Evolutionary conservation across 1,140 invertebrate genomes (phyloP), one percentile per base, ranked within the genome.

Genomic region (Drosophila neocordata): DNA sequence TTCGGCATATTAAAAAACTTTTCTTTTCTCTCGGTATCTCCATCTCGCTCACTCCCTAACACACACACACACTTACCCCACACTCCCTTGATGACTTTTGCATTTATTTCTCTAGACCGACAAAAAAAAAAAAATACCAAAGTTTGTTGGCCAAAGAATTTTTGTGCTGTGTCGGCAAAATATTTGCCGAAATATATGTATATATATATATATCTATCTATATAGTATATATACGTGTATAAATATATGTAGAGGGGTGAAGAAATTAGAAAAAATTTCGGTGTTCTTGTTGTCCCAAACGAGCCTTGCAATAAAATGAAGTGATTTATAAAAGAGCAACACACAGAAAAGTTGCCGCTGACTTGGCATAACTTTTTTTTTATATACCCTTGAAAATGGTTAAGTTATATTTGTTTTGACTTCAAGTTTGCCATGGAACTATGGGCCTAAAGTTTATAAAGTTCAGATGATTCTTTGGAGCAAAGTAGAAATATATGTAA

Each of bases 1-100:
- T 88, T 88, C 71, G 83, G 83, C 83, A 88, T 89, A 88, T 88
- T 88, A 88, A 88, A 88, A 88, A 88, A 88, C 83, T 89, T 88
- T 87, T 88, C 83, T 79, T 48, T 48, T 18, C 41, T 48, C 41
- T 48, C 37, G 0, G 4, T 38, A 8, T 13, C 12, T 38, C 37
- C 4, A 6, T 13, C 37, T 1, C 37, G n/a, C 37, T 38, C 27
- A 31, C 4, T 38, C 37, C n/a, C 37, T 4, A n/a, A n/a, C n/a
- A n/a, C 35, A 3, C n/a, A 5, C 37, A n/a, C 37, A 13, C 12
- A 4, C 37, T 13, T 38, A 38, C 37, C 37, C 13, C 41, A 20
- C 41, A 11, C 41, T 48, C 41, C 41, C 84, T 89, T 84, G 67
- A 88, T 88, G 83, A 88, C 83, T 88, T 88, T 89, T 88, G 83